A percentile compares a stretch with the other conserved stretches of the same genome.
Conservation (phyloP, 1,140 invertebrate species). For the Sycobia sp. region DNA sequence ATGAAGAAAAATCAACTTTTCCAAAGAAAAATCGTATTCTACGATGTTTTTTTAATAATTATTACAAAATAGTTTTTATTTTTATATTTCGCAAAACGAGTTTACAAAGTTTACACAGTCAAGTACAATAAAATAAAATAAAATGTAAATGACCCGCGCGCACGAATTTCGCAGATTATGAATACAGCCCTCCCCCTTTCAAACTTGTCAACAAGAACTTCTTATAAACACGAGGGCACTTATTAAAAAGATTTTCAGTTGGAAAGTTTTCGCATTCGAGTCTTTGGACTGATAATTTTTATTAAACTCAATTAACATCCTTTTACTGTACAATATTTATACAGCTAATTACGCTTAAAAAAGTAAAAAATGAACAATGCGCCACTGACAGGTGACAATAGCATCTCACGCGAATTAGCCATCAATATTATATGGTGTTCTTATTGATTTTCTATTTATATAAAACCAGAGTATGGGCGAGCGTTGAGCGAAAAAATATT, state of each 20-base stretch:
- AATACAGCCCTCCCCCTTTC: conserved; percentile 19
- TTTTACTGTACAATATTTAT: conserved; percentile 45
- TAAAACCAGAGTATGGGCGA: background rate
- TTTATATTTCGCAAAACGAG: too few relatives aligned
- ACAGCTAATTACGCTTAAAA: conserved; percentile 34
- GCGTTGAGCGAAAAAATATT: background rate
- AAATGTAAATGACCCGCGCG: conserved; percentile 7
- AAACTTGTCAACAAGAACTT: conserved; percentile 25
- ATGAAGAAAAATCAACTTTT: too few relatives aligned
- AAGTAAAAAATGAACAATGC: conserved; percentile 12
- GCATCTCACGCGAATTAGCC: background rate
- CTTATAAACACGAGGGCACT: background rate
- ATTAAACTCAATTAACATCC: conserved; percentile 25
- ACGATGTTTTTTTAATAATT: too few relatives aligned
- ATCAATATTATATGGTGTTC: conserved; percentile 12
- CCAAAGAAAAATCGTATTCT: too few relatives aligned
- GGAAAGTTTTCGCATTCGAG: conserved; percentile 11
- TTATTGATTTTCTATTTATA: background rate
- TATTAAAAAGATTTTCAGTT: conserved; percentile 10
- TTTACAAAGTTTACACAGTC: conserved; percentile 9
- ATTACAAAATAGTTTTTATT: too few relatives aligned
- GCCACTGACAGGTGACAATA: background rate
- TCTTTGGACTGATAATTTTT: conserved; percentile 17
- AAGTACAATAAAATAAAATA: conserved; percentile 5
- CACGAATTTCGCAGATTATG: conserved; percentile 11